A percentile compares a stretch with the other conserved stretches of the same genome.
These are phyloP conservation scores for Recurvirostra avosetta DNA, from an alignment of 2,113 vertebrate species.

Conservation along the genomic window DNA sequence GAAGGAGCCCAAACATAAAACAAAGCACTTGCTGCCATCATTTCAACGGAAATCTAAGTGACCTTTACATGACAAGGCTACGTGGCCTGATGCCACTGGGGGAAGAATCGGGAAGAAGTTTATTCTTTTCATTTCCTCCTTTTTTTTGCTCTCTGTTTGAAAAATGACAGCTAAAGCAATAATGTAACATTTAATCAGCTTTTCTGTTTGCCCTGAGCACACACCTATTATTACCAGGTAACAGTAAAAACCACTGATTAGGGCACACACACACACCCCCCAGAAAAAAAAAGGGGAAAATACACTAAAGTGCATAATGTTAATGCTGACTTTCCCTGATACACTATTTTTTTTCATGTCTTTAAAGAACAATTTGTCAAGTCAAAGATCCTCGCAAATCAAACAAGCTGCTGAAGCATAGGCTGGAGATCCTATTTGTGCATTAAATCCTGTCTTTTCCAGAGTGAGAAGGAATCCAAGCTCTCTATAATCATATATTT, in stretches of 20 bases:
- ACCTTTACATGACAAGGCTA: background rate
- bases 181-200: background rate
- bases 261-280: background rate
- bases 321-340: background rate
- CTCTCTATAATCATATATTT: background rate
- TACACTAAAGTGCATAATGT: background rate
- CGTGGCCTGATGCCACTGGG: background rate
- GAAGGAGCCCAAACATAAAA: background rate
- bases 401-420: background rate
- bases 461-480: background rate
- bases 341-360: background rate
- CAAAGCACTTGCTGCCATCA: background rate
- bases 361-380: background rate
- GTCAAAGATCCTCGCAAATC: background rate
- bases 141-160: background rate
- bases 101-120: background rate
- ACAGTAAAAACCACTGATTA: background rate
- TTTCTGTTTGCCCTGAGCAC: background rate
- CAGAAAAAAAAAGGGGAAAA: background rate
- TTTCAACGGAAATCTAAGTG: background rate
- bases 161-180: background rate
- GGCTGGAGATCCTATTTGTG: background rate
- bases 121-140: background rate
- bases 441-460: background rate
- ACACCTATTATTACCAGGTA: background rate